A percentile compares a stretch with the other conserved stretches of the same genome.
Conservation (phyloP, 2,113 vertebrate species). For the Agapornis roseicollis region DNA sequence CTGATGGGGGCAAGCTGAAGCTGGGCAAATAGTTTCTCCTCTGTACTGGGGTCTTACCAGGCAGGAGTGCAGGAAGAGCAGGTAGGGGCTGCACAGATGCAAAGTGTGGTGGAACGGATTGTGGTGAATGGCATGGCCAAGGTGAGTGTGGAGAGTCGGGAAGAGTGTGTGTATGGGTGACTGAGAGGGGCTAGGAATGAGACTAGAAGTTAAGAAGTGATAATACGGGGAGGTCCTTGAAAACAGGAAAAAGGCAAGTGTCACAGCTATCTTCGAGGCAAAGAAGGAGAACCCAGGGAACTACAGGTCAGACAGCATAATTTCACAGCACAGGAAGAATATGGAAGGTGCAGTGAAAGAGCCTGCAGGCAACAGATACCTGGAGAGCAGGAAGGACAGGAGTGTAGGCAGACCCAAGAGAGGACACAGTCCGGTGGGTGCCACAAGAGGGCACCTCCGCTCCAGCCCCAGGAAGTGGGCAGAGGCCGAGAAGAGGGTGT, state of each 20-base stretch:
- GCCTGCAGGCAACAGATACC: background rate
- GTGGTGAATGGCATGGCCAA: background rate
- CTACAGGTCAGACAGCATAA: background rate
- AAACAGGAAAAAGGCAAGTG: background rate
- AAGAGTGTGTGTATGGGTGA: background rate
- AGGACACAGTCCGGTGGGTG: background rate
- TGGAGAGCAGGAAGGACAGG: background rate
- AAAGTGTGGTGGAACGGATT: background rate
- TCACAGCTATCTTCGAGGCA: background rate
- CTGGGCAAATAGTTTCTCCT: background rate
- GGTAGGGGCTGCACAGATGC: background rate
- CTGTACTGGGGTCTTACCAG: rapidly evolving
- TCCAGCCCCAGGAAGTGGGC: background rate
- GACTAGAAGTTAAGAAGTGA: background rate
- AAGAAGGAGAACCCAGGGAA: background rate
- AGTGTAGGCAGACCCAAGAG: background rate
- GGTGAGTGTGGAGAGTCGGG: background rate
- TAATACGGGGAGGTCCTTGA: background rate
- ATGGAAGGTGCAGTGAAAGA: rapidly evolving
- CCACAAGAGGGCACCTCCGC: constrained; percentile 37
- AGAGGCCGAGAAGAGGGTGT: rapidly evolving
- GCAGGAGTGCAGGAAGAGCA: background rate
- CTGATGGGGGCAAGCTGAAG: background rate
- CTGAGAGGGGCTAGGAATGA: background rate
- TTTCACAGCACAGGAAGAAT: background rate